These are phyloP conservation scores for Lampris incognitus DNA, from an alignment of 2,113 vertebrate species.

Conservation along the genomic window DNA sequence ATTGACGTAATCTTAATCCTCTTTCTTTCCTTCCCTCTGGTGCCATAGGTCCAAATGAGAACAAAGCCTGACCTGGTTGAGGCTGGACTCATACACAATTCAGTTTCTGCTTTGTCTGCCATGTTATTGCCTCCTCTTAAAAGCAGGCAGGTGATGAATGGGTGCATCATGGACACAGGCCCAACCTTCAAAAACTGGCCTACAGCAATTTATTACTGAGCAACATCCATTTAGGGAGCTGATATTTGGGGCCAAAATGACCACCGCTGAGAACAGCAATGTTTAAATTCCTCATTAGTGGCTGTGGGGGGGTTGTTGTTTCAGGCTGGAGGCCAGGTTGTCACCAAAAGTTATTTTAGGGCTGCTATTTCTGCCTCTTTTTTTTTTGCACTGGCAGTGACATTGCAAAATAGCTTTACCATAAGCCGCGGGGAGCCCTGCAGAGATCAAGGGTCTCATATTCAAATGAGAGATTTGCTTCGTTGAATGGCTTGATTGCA, in stretches of 20 bases:
- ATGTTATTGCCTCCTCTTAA: slow-evolving; percentile 10
- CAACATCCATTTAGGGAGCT: slow-evolving; percentile 56
- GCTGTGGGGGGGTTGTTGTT: slow-evolving; percentile 1
- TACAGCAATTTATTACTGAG: slow-evolving; percentile 66
- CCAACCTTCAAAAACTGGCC: slow-evolving; percentile 28
- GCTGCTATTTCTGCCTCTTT: background rate
- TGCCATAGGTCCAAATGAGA: too few species aligned
- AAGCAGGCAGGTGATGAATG: slow-evolving; percentile 9
- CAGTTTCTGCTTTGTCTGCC: background rate
- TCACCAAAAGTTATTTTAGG: background rate
- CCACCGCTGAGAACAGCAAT: slow-evolving; percentile 24
- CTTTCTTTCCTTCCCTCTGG: too few species aligned
- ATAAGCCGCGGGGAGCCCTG: too few species aligned
- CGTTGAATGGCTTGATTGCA: too few species aligned
- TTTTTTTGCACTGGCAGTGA: background rate
- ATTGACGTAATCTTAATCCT: too few species aligned
- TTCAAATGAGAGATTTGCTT: too few species aligned
- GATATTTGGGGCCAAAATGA: slow-evolving; percentile 22
- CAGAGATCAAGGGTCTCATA: too few species aligned
- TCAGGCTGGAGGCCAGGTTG: background rate
- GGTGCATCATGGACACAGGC: too few species aligned
- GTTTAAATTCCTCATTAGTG: slow-evolving; percentile 7
- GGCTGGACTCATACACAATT: too few species aligned
- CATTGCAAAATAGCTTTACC: too few species aligned
- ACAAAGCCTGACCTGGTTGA: too few species aligned